phyloP scores from a whole-genome alignment of 2,888 invertebrate species.

The Cacoxenus indagator region DNA sequence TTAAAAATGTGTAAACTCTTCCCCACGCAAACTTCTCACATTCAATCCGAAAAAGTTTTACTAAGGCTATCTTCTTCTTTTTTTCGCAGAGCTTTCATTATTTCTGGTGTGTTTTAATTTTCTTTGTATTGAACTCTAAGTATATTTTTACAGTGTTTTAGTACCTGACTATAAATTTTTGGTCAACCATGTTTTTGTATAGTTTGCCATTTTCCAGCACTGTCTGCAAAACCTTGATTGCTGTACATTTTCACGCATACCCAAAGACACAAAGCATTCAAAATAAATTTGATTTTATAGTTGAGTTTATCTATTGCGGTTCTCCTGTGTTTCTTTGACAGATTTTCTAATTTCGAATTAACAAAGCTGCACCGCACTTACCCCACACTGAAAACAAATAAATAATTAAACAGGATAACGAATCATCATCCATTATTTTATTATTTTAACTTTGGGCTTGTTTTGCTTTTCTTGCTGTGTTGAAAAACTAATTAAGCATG shows the following conservation, averaged over 20 bases:
- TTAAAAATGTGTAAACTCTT: no score
- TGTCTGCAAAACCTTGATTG: neutral
- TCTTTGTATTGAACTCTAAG: no score
- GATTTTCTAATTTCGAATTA: neutral
- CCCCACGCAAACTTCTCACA: no score
- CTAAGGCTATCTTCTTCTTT: no score
- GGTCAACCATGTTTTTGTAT: no score
- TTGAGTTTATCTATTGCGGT: neutral
- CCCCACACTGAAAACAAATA: neutral
- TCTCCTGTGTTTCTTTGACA: neutral
- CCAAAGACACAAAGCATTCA: neutral
- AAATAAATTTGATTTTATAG: neutral
- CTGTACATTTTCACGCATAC: neutral
- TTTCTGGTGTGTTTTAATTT: no score
- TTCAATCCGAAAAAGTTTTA: no score
- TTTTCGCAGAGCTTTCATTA: no score
- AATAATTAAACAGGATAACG: neutral
- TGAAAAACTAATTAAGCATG: conserved; percentile 48
- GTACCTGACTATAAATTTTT: no score
- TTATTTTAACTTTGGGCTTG: conserved; percentile 17
- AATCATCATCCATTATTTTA: conserved; percentile 4
- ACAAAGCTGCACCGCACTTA: neutral
- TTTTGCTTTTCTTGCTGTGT: neutral
- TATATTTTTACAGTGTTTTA: no score
- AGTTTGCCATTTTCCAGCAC: no score